phyloP scores from a whole-genome alignment of 2,888 invertebrate genomes.

The Neoscelio sp. region DNA sequence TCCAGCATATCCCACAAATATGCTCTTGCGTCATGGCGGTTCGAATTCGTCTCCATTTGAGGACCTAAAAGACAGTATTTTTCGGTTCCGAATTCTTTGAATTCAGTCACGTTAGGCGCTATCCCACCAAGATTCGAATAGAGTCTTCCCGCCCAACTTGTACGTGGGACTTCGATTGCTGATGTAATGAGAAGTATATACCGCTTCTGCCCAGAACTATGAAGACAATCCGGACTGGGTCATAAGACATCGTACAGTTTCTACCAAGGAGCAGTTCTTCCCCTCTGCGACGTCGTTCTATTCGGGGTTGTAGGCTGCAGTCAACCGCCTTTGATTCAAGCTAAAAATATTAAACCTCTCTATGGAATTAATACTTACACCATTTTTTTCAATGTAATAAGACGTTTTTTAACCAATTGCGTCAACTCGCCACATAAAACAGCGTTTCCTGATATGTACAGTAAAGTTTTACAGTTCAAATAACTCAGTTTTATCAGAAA shows the following conservation, averaged over 20 bases:
- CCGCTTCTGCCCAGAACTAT: neutral
- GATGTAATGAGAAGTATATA: neutral
- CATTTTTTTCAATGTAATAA: no score
- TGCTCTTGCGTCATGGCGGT: conserved; percentile 42
- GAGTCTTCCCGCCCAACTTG: conserved; percentile 40
- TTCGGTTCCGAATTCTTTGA: conserved; percentile 69
- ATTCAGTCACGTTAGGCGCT: conserved; percentile 60
- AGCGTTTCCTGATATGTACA: no score
- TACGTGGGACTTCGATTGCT: conserved; percentile 68
- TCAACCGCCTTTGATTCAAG: neutral
- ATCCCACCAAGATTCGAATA: conserved; percentile 61
- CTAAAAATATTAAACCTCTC: no score
- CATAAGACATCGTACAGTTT: no score
- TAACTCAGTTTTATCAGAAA: no score
- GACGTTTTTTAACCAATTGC: no score
- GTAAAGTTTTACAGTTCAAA: no score
- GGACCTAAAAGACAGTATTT: conserved; percentile 27
- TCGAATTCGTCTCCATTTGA: conserved; percentile 48
- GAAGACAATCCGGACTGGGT: no score
- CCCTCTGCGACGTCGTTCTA: neutral
- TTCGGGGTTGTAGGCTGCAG: neutral
- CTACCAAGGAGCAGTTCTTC: no score
- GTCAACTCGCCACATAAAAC: no score
- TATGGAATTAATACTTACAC: no score
- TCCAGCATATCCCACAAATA: conserved; percentile 46